Conservation (phyloP, 2,797 vertebrate genomes). For the Acipenser ruthenus region DNA sequence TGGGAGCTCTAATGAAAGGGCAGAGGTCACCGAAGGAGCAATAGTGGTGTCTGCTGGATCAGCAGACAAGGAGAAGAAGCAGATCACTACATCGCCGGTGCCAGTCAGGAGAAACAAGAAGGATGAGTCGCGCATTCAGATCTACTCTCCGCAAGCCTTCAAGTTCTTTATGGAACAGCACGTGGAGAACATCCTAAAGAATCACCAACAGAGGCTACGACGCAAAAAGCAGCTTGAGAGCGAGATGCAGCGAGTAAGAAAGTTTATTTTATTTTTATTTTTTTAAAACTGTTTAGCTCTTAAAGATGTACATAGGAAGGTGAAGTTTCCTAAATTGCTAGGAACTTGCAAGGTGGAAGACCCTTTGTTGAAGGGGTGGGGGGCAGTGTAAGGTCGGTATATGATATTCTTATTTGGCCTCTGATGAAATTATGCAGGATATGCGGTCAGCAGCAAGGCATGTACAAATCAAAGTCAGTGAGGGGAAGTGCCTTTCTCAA, state of each 20-base stretch:
- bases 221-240: conserved; percentile 94
- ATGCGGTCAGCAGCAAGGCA: too few species aligned
- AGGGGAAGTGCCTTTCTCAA: too few species aligned
- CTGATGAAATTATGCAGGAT: too few species aligned
- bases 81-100: conserved; percentile 93
- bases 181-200: conserved; percentile 94
- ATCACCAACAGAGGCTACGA: conserved; percentile 84
- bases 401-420: too few species aligned
- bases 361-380: too few species aligned
- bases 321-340: neutral
- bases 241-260: conserved; percentile 94
- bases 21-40: conserved; percentile 37
- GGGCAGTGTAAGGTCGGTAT: too few species aligned
- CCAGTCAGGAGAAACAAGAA: conserved; percentile 86
- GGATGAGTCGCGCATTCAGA: conserved; percentile 82
- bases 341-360: too few species aligned
- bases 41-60: conserved; percentile 21
- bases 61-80: conserved; percentile 85
- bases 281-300: conserved; percentile 8
- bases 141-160: conserved; percentile 94
- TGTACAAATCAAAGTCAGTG: too few species aligned
- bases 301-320: neutral
- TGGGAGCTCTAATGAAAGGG: conserved; percentile 38
- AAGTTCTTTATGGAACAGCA: conserved; percentile 99
- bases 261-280: conserved; percentile 26